phyloP scores from a whole-genome alignment of 2,888 invertebrate species.

The Pristionchus mayeri region DNA sequence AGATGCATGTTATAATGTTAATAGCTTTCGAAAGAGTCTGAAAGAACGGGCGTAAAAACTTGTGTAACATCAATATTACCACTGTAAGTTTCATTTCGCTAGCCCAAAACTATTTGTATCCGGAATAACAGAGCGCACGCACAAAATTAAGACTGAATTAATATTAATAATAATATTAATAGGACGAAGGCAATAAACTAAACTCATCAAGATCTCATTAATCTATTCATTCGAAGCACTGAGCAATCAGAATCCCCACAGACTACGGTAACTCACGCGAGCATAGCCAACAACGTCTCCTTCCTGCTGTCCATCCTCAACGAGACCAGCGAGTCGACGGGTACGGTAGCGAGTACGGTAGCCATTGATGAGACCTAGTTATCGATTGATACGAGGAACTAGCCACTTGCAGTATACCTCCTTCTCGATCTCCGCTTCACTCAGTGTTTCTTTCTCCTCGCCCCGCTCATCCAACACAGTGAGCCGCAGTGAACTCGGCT shows the following conservation, averaged over 20 bases:
- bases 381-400: slow-evolving; percentile 13
- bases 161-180: too few species aligned
- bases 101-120: too few species aligned
- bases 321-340: slow-evolving; percentile 7
- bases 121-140: too few species aligned
- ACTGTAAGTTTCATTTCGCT: too few species aligned
- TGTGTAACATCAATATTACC: too few species aligned
- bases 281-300: slow-evolving; percentile 25
- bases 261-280: slow-evolving; percentile 27
- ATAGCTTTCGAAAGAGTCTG: too few species aligned
- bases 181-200: too few species aligned
- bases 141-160: too few species aligned
- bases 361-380: slow-evolving; percentile 7
- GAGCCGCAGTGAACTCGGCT: neutral
- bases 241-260: neutral
- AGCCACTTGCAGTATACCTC: slow-evolving; percentile 1
- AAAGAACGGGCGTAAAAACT: too few species aligned
- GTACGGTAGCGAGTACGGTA: slow-evolving; percentile 16
- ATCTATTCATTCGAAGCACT: too few species aligned
- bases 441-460: neutral
- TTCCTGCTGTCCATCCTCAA: slow-evolving; percentile 24
- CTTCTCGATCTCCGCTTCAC: neutral
- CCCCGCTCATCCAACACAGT: slow-evolving; percentile 33
- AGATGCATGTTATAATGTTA: too few species aligned
- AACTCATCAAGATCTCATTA: too few species aligned